A percentile compares a stretch with the other conserved stretches of the same genome.
Conservation (phyloP, 1,140 invertebrate genomes). For the Drosophila carrolli region DNA sequence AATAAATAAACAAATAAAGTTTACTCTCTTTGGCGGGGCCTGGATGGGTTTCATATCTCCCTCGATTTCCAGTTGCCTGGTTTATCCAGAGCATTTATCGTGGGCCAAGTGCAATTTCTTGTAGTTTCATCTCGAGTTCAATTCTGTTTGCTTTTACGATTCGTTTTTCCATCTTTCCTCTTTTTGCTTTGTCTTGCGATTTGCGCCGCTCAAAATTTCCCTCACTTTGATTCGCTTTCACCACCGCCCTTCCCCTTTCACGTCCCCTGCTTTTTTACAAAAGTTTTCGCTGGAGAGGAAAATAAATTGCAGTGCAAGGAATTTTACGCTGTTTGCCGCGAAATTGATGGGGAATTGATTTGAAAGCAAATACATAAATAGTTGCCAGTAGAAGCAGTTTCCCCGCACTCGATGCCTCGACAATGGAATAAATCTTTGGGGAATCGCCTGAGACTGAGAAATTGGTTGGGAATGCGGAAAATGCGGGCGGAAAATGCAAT, state of each 20-base stretch:
- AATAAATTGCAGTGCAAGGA: slow-evolving; percentile 79
- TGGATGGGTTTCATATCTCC: background rate
- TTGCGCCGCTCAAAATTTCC: slow-evolving; percentile 46
- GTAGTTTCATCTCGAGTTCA: slow-evolving; percentile 62
- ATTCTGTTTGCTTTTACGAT: slow-evolving; percentile 61
- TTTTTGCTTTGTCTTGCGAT: slow-evolving; percentile 37
- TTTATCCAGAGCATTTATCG: slow-evolving; percentile 75
- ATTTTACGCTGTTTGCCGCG: slow-evolving; percentile 73
- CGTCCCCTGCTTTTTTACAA: slow-evolving; percentile 3
- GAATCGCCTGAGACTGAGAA: slow-evolving; percentile 42
- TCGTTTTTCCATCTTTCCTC: slow-evolving; percentile 17
- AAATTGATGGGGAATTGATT: slow-evolving; percentile 82
- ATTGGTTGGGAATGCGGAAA: slow-evolving; percentile 50
- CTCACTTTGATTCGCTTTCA: slow-evolving; percentile 35
- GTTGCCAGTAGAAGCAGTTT: slow-evolving; percentile 48
- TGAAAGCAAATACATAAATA: slow-evolving; percentile 82
- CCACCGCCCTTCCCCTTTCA: background rate
- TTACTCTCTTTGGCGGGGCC: slow-evolving; percentile 28
- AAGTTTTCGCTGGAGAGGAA: slow-evolving; percentile 58
- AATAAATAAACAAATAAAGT: slow-evolving; percentile 73
- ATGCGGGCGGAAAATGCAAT: slow-evolving; percentile 45
- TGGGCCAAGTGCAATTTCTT: slow-evolving; percentile 79
- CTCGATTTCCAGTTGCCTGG: slow-evolving; percentile 30
- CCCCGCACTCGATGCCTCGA: slow-evolving; percentile 5
- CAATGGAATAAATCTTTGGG: slow-evolving; percentile 55